These are phyloP conservation scores for Rhingia rostrata DNA, from an alignment of 2,888 invertebrate species.

Conservation along the genomic window DNA sequence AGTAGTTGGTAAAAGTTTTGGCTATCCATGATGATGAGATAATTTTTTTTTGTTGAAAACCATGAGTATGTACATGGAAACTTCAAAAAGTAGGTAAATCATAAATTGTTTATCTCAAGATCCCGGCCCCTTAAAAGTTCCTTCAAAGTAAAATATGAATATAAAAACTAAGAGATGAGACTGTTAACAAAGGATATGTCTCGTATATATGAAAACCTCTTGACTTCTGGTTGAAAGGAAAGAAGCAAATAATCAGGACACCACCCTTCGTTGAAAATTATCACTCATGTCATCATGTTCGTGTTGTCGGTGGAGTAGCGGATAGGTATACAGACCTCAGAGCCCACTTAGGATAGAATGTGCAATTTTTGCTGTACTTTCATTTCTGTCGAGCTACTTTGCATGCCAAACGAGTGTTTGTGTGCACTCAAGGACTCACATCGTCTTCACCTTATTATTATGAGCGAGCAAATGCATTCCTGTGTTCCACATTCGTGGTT, in stretches of 20 bases:
- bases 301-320: not conserved
- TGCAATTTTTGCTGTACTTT: constrained; percentile 49
- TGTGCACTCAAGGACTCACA: constrained; percentile 52
- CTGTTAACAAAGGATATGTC: not conserved
- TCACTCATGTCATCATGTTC: constrained; percentile 29
- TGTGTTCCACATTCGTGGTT: constrained; percentile 58
- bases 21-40: not conserved
- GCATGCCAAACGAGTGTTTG: constrained; percentile 48
- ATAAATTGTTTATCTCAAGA: constrained; percentile 20
- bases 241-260: constrained; percentile 5
- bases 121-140: not conserved
- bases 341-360: constrained; percentile 31
- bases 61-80: not conserved
- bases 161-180: constrained; percentile 5
- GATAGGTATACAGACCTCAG: constrained; percentile 25
- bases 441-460: constrained; percentile 60
- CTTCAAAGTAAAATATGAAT: not conserved
- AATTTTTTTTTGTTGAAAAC: not conserved
- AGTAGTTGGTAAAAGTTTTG: constrained; percentile 31
- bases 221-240: constrained; percentile 1
- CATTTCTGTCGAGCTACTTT: constrained; percentile 56
- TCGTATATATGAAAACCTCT: not conserved
- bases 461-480: constrained; percentile 60
- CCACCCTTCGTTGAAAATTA: constrained; percentile 14
- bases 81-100: constrained; percentile 3